phyloP scores from a whole-genome alignment of 2,113 vertebrate genomes.

The Zeus faber region DNA sequence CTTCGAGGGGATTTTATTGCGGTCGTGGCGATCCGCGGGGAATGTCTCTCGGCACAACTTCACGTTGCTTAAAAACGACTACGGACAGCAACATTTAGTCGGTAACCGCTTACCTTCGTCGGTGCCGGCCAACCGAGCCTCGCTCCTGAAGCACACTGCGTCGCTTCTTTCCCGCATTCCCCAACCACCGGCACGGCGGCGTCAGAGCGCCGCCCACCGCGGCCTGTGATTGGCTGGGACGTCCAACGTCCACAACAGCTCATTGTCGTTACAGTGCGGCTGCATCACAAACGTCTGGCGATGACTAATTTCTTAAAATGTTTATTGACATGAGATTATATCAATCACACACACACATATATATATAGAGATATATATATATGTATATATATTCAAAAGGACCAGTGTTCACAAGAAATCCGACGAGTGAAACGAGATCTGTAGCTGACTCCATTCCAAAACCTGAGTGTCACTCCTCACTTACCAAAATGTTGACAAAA shows the following conservation, averaged over 20 bases:
- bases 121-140: accelerated
- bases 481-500: constrained; percentile 56
- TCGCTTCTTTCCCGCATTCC: constrained; percentile 20
- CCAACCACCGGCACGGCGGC: not conserved
- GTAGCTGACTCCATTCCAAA: constrained; percentile 62
- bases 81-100: too few relatives aligned
- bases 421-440: constrained; percentile 57
- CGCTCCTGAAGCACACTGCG: constrained; percentile 10
- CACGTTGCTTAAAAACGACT: too few relatives aligned
- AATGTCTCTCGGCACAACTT: too few relatives aligned
- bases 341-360: constrained; percentile 75
- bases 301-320: constrained; percentile 63
- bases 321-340: constrained; percentile 76
- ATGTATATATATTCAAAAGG: too few relatives aligned
- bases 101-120: constrained; percentile 19
- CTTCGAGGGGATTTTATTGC: too few relatives aligned
- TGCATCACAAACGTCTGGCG: not conserved
- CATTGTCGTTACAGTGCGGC: constrained; percentile 18
- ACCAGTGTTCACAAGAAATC: constrained; percentile 70
- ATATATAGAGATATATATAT: too few relatives aligned
- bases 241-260: accelerated
- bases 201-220: constrained; percentile 31
- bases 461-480: constrained; percentile 77
- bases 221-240: constrained; percentile 40
- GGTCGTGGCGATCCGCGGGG: too few relatives aligned